Percentiles rank a stretch among this genome's conserved stretches.
phyloP scores from a whole-genome alignment of 2,113 vertebrate species.

The Alethe castanea region DNA sequence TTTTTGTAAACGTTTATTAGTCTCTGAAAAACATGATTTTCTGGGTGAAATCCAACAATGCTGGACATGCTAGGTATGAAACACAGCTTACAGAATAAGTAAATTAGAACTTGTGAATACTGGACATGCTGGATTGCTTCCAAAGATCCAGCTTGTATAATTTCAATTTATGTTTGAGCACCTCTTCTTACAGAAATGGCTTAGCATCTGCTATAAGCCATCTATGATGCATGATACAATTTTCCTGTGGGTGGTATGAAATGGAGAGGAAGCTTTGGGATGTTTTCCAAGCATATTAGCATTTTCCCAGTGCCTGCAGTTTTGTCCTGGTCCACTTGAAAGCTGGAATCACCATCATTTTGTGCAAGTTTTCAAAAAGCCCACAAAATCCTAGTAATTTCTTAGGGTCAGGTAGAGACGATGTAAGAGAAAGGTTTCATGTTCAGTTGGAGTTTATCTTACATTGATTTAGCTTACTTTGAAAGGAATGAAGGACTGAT shows the following conservation, averaged over 20 bases:
- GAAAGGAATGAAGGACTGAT: neutral
- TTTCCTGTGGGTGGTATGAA: neutral
- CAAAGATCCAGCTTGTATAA: neutral
- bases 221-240: no score
- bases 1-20: neutral
- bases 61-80: neutral
- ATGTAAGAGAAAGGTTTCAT: neutral
- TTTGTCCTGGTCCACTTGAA: neutral
- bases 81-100: accelerated
- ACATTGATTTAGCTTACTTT: neutral
- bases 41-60: neutral
- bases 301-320: neutral
- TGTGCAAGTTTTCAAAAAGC: neutral
- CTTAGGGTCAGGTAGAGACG: neutral
- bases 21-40: neutral
- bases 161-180: neutral
- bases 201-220: neutral
- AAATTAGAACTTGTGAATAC: neutral
- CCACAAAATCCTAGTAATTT: neutral
- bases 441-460: neutral
- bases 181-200: neutral
- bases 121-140: neutral
- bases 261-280: neutral
- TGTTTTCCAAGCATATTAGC: neutral
- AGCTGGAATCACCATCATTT: neutral